A percentile compares a stretch with the other conserved stretches of the same genome.
Evolutionary conservation across 2,113 vertebrate genomes (phyloP).

Genomic region (Anser cygnoides): DNA sequence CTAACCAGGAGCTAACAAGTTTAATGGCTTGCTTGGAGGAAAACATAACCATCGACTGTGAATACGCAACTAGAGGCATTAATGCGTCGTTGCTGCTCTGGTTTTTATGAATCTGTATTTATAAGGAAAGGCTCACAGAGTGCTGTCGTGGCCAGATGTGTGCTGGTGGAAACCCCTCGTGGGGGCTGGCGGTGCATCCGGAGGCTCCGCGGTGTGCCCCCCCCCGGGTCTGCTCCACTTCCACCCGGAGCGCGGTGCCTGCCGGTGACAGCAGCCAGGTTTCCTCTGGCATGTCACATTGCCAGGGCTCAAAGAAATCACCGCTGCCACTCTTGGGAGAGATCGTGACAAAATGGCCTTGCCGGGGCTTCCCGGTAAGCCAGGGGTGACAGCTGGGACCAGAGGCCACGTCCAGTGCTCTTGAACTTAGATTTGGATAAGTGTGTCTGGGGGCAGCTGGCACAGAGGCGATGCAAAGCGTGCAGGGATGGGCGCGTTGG

Average conservation of each 20-base stretch:
- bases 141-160: neutral
- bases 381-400: neutral
- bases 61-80: conserved; percentile 54
- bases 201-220: accelerated
- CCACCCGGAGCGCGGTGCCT: neutral
- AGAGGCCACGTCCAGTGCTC: neutral
- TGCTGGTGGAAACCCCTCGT: neutral
- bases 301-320: neutral
- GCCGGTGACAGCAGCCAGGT: neutral
- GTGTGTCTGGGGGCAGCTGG: neutral
- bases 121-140: neutral
- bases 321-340: neutral
- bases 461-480: neutral
- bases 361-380: neutral
- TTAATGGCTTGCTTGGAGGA: conserved; percentile 69
- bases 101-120: neutral
- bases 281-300: neutral
- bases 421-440: accelerated
- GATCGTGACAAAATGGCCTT: accelerated
- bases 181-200: accelerated
- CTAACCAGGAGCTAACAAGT: conserved; percentile 70
- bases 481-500: neutral
- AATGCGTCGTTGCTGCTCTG: neutral
- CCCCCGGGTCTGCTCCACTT: neutral
- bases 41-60: conserved; percentile 49